Conservation (phyloP, 1,140 invertebrate species). For the Littorina saxatilis region DNA sequence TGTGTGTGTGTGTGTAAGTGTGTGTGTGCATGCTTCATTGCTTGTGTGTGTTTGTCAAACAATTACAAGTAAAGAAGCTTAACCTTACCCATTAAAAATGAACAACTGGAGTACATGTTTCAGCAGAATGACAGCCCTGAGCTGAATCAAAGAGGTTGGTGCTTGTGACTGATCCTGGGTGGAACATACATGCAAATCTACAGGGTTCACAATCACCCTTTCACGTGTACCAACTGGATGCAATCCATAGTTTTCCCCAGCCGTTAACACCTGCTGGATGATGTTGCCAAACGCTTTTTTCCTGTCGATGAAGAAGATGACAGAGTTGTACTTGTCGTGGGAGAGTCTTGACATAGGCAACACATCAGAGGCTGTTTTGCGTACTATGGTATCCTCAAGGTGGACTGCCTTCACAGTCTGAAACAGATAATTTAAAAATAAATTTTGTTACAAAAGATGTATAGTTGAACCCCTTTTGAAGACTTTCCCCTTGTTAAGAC, state of each 20-base stretch:
- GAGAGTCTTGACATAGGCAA: slow-evolving; percentile 5
- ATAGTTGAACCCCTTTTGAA: not conserved
- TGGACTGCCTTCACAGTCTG: not conserved
- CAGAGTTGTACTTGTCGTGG: slow-evolving; percentile 24
- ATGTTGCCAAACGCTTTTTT: slow-evolving; percentile 23
- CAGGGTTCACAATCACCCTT: slow-evolving; percentile 13
- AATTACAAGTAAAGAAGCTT: not conserved
- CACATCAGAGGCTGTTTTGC: not conserved
- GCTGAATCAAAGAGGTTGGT: not conserved
- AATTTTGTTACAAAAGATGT: not conserved
- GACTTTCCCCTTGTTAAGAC: no score
- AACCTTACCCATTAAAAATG: slow-evolving; percentile 12
- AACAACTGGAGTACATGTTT: slow-evolving; percentile 15
- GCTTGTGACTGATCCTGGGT: not conserved
- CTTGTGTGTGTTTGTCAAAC: not conserved
- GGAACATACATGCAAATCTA: not conserved
- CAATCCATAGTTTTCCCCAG: slow-evolving; percentile 30
- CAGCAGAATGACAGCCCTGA: slow-evolving; percentile 12
- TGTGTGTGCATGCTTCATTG: no score
- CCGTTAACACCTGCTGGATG: slow-evolving; percentile 12
- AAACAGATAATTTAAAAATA: not conserved
- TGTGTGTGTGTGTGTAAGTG: no score
- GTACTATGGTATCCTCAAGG: slow-evolving; percentile 2
- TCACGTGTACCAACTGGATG: not conserved
- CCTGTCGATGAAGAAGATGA: slow-evolving; percentile 24